phyloP scores from a whole-genome alignment of 2,888 invertebrate species.

The Lottia gigantea region DNA sequence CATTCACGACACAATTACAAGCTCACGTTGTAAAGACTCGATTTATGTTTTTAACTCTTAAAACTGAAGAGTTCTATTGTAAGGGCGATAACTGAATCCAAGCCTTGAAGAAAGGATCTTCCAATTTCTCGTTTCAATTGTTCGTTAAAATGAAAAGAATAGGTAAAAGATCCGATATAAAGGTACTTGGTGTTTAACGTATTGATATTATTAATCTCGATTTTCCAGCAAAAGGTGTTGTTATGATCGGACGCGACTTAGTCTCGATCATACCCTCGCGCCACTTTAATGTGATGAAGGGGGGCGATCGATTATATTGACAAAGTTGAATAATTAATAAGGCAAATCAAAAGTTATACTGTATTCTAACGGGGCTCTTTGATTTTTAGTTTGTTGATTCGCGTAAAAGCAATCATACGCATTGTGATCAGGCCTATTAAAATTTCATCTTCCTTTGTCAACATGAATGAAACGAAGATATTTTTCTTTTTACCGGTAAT shows the following conservation, averaged over 20 bases:
- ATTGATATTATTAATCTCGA: not conserved
- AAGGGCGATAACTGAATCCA: not conserved
- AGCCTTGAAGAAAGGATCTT: not conserved
- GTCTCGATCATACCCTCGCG: not conserved
- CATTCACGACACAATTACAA: not conserved
- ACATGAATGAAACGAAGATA: not conserved
- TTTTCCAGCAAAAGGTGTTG: not conserved
- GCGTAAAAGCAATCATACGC: not conserved
- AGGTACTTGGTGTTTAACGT: not conserved
- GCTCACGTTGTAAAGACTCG: not conserved
- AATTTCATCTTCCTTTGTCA: conserved; percentile 8
- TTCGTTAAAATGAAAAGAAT: not conserved
- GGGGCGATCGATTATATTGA: conserved; percentile 2
- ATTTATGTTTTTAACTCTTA: not conserved
- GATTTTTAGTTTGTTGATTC: conserved; percentile 7
- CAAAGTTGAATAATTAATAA: conserved; percentile 3
- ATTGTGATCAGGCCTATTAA: conserved; percentile 10
- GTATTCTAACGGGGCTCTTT: conserved; percentile 1
- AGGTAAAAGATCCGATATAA: not conserved
- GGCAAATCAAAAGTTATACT: conserved; percentile 8
- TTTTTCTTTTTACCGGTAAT: conserved; percentile 8
- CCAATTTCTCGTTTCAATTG: not conserved
- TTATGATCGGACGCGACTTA: not conserved
- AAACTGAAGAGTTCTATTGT: not conserved
- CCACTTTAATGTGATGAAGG: not conserved